Evolutionary conservation across 2,888 invertebrate genomes (phyloP).

Genomic region (Odontothrips loti): DNA sequence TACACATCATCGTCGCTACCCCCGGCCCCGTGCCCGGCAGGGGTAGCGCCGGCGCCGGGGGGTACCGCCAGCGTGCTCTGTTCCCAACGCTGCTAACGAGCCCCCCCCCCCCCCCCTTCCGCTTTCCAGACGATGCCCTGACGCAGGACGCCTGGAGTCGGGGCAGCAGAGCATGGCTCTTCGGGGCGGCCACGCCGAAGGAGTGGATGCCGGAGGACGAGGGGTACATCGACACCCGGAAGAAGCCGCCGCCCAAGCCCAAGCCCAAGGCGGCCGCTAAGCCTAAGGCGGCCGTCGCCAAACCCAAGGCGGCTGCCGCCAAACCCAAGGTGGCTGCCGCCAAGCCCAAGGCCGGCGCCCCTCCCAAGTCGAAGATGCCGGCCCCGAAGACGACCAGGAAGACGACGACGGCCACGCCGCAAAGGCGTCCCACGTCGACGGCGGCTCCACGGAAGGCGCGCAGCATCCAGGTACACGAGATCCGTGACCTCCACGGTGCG

Average conservation of each 20-base stretch:
- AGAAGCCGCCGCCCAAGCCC: background rate
- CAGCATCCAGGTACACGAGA: background rate
- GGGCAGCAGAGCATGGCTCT: background rate
- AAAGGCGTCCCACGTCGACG: background rate
- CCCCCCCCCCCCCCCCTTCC: background rate
- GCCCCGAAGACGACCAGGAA: background rate
- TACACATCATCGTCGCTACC: no score
- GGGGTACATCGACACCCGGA: background rate
- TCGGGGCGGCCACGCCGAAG: background rate
- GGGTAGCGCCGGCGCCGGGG: background rate
- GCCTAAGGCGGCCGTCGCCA: background rate
- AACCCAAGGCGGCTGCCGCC: background rate
- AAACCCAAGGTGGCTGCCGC: background rate
- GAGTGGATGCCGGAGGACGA: background rate
- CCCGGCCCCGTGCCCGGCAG: no score
- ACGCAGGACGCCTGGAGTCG: background rate
- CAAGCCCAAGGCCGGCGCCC: background rate
- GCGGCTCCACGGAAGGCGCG: background rate
- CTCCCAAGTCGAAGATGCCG: background rate
- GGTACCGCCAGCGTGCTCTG: no score
- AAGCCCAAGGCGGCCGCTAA: background rate
- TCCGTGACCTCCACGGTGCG: no score
- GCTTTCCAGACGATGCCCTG: slow-evolving; percentile 4
- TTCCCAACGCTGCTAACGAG: background rate
- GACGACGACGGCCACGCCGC: background rate